Percentiles rank a stretch among this genome's conserved stretches.
These are phyloP conservation scores for Artemia sinica DNA, from an alignment of 2,888 invertebrate species.

Conservation along the genomic window DNA sequence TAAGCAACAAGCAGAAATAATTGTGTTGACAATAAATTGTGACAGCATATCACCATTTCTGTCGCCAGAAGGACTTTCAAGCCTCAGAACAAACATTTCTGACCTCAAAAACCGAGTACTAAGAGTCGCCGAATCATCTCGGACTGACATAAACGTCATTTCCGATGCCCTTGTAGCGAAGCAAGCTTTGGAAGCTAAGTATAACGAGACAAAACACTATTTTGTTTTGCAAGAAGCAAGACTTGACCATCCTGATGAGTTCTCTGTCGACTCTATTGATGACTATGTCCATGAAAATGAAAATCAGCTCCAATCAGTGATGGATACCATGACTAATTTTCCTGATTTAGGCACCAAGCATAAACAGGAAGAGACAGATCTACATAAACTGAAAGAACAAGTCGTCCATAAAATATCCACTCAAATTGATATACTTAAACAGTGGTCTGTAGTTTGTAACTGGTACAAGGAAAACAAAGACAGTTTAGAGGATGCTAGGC, in stretches of 20 bases:
- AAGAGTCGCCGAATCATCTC: conserved; percentile 53
- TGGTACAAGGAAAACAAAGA: conserved; percentile 64
- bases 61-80: conserved; percentile 54
- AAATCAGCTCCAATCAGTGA: conserved; percentile 61
- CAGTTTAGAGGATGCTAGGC: conserved; percentile 58
- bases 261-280: conserved; percentile 63
- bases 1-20: conserved; percentile 64
- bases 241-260: conserved; percentile 57
- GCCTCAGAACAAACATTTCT: conserved; percentile 51
- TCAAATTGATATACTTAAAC: conserved; percentile 54
- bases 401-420: conserved; percentile 37
- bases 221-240: conserved; percentile 52
- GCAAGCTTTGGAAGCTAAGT: conserved; percentile 63
- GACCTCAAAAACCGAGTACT: conserved; percentile 55
- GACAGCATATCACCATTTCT: conserved; percentile 60
- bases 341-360: conserved; percentile 63
- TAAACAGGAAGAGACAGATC: conserved; percentile 47
- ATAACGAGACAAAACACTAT: conserved; percentile 62
- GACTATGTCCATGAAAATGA: conserved; percentile 58
- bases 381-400: conserved; percentile 45
- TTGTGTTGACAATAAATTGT: conserved; percentile 55
- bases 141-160: conserved; percentile 55
- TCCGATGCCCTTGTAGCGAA: conserved; percentile 58
- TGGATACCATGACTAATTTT: conserved; percentile 60
- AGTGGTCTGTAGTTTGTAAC: conserved; percentile 62